phyloP scores from a whole-genome alignment of 1,140 invertebrate species.

The Pectinophora gossypiella region DNA sequence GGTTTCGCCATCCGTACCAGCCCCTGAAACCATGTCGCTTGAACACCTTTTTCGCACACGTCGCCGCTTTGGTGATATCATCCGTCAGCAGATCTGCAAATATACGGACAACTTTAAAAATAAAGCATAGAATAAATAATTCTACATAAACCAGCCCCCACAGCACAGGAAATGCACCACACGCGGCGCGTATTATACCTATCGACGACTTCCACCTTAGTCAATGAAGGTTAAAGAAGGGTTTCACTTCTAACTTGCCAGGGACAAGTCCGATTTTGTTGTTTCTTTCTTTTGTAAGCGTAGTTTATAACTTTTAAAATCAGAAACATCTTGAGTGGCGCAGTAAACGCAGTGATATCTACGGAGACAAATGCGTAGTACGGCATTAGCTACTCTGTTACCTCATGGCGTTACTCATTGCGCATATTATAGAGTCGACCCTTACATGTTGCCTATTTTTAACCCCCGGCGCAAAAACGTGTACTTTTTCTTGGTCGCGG shows the following conservation, averaged over 20 bases:
- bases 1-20: conserved; percentile 62
- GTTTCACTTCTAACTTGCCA: too few relatives aligned
- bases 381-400: too few relatives aligned
- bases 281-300: neutral
- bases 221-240: neutral
- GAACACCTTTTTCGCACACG: conserved; percentile 56
- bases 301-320: neutral
- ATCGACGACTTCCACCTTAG: neutral
- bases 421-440: neutral
- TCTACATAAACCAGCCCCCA: neutral
- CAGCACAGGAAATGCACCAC: neutral
- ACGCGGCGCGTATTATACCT: neutral
- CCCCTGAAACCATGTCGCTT: conserved; percentile 45
- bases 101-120: neutral
- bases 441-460: neutral
- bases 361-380: neutral
- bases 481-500: too few relatives aligned
- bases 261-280: too few relatives aligned
- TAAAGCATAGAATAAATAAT: neutral
- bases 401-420: too few relatives aligned
- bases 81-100: conserved; percentile 37
- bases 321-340: too few relatives aligned
- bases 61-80: conserved; percentile 38
- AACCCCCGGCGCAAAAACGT: too few relatives aligned
- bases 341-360: too few relatives aligned